Evolutionary conservation across 2,888 invertebrate genomes (phyloP), one percentile per base, ranked within the genome.

Genomic region (Athrips mouffetella): DNA sequence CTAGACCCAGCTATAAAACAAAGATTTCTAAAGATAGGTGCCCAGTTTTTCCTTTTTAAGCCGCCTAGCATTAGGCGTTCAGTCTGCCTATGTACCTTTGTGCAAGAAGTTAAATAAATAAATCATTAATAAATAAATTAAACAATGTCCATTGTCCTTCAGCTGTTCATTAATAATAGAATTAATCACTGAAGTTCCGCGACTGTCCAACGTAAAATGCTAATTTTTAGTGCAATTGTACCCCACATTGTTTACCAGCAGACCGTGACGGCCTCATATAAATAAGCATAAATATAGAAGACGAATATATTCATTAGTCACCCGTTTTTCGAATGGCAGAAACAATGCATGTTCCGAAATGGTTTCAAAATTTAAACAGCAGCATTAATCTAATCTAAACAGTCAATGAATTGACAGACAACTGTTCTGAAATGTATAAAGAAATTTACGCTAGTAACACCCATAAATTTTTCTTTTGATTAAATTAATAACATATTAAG

Each of bases 201-300:
- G 73, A 71, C 71, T 68, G 73, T 67, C 65, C 73, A 72, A 73
- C 70, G 72, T 75, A 74, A 78, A 83, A 86, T 87, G 86, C 85
- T 84, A 87, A 87, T 87, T 75, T 71, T 49, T 54, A 64, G 62
- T 80, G 80, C 81, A 80, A 78, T 80, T 80, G 81, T 76, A 70
- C 65, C 70, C 78, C 75, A 80, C 78, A 78, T 67, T 68, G 72
- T 65, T 53, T 59, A 62, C 59, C 71, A 63, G 48, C 76, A 71
- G 82, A 84, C 77, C 85, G 72, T 76, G 71, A 76, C 84, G 71
- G 59, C 65, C 47, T 30, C 30, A 50, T 45, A 47, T 64, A 68
- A 68, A 63, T 57, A n/a, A n/a, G n/a, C n/a, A 68, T 55, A 59
- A 54, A 55, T 25, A 35, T 25, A 25, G 25, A 45, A 62, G 62